Conservation (phyloP, 1,140 invertebrate genomes). For the Apis florea region DNA sequence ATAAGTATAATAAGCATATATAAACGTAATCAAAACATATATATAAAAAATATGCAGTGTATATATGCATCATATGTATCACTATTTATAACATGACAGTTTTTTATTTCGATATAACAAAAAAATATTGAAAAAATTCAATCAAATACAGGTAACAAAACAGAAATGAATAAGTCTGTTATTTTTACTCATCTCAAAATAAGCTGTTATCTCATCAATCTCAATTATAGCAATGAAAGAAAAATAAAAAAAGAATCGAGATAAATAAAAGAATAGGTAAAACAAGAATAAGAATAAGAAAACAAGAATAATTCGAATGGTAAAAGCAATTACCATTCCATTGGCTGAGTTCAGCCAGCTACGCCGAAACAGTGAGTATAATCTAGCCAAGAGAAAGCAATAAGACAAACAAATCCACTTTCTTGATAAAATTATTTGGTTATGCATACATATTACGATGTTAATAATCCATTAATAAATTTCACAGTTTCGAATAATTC, state of each 20-base stretch:
- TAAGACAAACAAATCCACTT: background rate
- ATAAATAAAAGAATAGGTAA: background rate
- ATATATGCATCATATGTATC: background rate
- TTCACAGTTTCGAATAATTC: background rate
- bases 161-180: background rate
- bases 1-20: background rate
- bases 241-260: background rate
- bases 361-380: background rate
- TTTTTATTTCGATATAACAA: background rate
- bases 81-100: background rate
- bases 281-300: background rate
- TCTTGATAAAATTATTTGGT: slow-evolving; percentile 1
- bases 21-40: background rate
- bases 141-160: background rate
- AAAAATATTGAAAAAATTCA: background rate
- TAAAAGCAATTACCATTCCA: background rate
- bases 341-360: slow-evolving; percentile 3
- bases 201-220: background rate
- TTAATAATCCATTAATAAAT: slow-evolving; percentile 5
- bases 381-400: background rate
- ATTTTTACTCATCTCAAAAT: background rate
- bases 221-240: background rate
- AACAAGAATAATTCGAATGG: background rate
- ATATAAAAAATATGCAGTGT: background rate
- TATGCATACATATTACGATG: background rate